A percentile compares a stretch with the other conserved stretches of the same genome.
Conservation (phyloP, 1,140 invertebrate species). For the Papilio aristodemus region DNA sequence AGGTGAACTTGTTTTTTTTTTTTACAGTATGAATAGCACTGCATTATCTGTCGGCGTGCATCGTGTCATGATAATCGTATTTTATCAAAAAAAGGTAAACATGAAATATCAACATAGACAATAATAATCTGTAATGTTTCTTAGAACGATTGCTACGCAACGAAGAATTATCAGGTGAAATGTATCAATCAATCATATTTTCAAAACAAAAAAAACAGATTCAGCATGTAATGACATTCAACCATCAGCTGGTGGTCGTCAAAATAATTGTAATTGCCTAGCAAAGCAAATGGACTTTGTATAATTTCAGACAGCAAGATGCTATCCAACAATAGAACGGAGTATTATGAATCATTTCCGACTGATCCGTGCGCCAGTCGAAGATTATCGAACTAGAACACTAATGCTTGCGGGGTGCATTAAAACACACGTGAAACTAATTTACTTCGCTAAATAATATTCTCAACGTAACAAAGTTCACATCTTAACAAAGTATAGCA, state of each 20-base stretch:
- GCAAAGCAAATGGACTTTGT: conserved; percentile 65
- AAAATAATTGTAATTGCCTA: conserved; percentile 37
- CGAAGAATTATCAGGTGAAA: conserved; percentile 18
- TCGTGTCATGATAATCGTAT: too few relatives aligned
- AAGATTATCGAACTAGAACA: conserved; percentile 78
- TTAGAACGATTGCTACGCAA: conserved; percentile 1
- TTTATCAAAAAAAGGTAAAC: too few relatives aligned
- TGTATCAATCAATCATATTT: conserved; percentile 11
- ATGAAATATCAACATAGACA: conserved; percentile 5
- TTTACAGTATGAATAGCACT: too few relatives aligned
- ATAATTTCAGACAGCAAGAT: conserved; percentile 67
- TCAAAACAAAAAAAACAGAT: conserved; percentile 12
- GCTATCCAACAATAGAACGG: conserved; percentile 75
- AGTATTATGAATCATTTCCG: conserved; percentile 74
- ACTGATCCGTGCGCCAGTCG: conserved; percentile 69
- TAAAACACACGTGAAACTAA: conserved; percentile 78
- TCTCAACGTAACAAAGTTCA: conserved; percentile 47
- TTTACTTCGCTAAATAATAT: conserved; percentile 72
- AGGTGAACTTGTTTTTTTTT: neutral
- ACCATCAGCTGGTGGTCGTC: neutral
- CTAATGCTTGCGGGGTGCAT: conserved; percentile 75
- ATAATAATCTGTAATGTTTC: conserved; percentile 7
- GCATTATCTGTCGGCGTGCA: too few relatives aligned
- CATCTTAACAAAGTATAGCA: conserved; percentile 69
- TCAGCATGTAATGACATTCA: neutral